Percentiles rank a stretch among this genome's conserved stretches.
Conservation (phyloP, 2,888 invertebrate species). For the Drosophila phalerata region DNA sequence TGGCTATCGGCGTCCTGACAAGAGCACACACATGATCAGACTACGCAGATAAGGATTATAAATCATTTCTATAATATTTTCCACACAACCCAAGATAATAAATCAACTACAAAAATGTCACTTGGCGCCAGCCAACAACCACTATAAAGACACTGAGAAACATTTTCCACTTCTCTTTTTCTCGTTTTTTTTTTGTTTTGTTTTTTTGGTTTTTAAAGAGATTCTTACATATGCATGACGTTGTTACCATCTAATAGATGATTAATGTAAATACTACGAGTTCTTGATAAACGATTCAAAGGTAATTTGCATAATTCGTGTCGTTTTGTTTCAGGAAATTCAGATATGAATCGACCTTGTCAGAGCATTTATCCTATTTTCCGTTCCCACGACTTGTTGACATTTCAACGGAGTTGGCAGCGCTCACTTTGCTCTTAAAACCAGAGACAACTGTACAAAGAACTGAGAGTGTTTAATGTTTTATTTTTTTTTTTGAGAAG, state of each 20-base stretch:
- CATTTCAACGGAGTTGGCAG: constrained; percentile 16
- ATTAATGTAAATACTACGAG: constrained; percentile 73
- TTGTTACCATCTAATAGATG: constrained; percentile 64
- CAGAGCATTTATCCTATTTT: constrained; percentile 7
- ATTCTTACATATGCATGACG: constrained; percentile 71
- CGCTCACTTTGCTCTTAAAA: background rate
- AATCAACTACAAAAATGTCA: constrained; percentile 77
- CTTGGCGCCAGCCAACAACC: constrained; percentile 72
- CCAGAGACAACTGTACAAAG: constrained; percentile 7
- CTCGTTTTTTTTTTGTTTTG: background rate
- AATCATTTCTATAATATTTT: constrained; percentile 78
- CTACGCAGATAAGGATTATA: constrained; percentile 74
- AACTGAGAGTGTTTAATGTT: constrained; percentile 9
- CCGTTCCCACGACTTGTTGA: constrained; percentile 49
- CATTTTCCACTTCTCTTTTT: constrained; percentile 24
- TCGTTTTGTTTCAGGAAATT: constrained; percentile 41
- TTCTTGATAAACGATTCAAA: constrained; percentile 62
- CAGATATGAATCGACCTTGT: constrained; percentile 58
- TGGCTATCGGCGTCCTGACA: constrained; percentile 54
- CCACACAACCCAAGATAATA: constrained; percentile 68
- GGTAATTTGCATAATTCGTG: constrained; percentile 73
- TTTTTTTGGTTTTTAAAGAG: constrained; percentile 47
- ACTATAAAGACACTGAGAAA: constrained; percentile 39
- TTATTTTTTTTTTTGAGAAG: constrained; percentile 1
- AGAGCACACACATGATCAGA: constrained; percentile 64